A percentile compares a stretch with the other conserved stretches of the same genome.
phyloP scores from a whole-genome alignment of 2,113 vertebrate genomes.

The Raja brachyura region DNA sequence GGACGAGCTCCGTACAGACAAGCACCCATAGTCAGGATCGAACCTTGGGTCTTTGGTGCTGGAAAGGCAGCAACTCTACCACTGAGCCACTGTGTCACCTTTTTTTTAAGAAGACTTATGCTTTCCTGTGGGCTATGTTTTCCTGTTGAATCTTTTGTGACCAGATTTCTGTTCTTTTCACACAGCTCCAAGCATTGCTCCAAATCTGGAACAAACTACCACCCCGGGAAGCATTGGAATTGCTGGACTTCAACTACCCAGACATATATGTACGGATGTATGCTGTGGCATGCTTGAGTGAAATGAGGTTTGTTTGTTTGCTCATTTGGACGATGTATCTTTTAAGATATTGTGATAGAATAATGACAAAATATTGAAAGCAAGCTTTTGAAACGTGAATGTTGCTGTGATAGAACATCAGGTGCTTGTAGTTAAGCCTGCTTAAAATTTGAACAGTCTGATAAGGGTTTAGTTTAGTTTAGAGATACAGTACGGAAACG shows the following conservation, averaged over 20 bases:
- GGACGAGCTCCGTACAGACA: too few relatives aligned
- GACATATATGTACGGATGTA: constrained; percentile 95
- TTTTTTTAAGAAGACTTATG: too few relatives aligned
- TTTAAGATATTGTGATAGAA: neutral
- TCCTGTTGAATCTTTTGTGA: neutral
- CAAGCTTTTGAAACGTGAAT: neutral
- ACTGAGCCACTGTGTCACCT: too few relatives aligned
- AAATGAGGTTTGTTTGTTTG: constrained; percentile 76
- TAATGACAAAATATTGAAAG: neutral
- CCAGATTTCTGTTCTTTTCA: constrained; percentile 37
- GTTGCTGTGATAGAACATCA: neutral
- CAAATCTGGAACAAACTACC: constrained; percentile 93
- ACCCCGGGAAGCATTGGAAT: constrained; percentile 85
- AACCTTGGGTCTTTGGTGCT: too few relatives aligned
- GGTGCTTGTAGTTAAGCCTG: neutral
- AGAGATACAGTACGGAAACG: too few relatives aligned
- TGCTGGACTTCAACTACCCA: constrained; percentile 96
- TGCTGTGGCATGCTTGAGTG: constrained; percentile 76
- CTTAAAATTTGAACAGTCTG: neutral
- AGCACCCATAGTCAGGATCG: too few relatives aligned
- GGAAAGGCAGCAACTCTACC: too few relatives aligned
- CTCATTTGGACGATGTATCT: too few relatives aligned
- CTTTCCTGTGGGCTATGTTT: too few relatives aligned
- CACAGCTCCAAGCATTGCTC: constrained; percentile 87
- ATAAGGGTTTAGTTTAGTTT: too few relatives aligned